Evolutionary conservation across 2,113 vertebrate genomes (phyloP), one percentile per base, ranked within the genome.

Genomic region (Ageneiosus marmoratus): DNA sequence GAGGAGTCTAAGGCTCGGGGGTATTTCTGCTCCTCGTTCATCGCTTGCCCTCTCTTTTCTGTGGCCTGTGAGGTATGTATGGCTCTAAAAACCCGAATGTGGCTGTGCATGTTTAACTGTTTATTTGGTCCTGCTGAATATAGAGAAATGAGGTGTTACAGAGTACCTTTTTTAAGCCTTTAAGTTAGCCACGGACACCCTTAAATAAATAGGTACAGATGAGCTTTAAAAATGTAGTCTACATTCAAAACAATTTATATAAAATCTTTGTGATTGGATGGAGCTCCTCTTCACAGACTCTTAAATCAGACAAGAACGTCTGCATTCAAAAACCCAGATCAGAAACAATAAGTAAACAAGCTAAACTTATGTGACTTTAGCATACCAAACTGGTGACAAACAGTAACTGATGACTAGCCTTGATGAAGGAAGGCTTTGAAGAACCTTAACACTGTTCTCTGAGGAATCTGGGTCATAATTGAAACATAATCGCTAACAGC

Each of bases 111-210:
- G 79, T 69, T 70, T 67, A 74, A 60, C 55, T 74, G 53, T 65
- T 79, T 73, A 72, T 81, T 81, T 81, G 51, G 22, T 81, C 10
- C 7, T 46, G 63, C 79, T 80, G 48, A 80, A 80, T 80, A 80
- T 56, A 48, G 48, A 67, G 67, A 34, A 48, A 46, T 4, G 24
- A 73, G 34, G 18, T 73, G 80, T 46, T 55, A 81, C 51, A 32
- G 67, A 46, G n/a, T 11, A 10, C 5, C 34, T 9, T 81, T 24
- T 44, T 60, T 60, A n/a, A 48, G 20, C 29, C 13, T 81, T 58
- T 41, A 44, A n/a, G 51, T 58, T 69, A 46, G 32, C 29, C 48
- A 80, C 1, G 41, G 50, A 72, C 50, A 44, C 46, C 0, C 34
- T 46, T 70, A 4, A 46, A 41, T 53, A 72, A 72, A 70, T 27